Conservation (phyloP, 1,140 invertebrate genomes). For the Gryon sp. region DNA sequence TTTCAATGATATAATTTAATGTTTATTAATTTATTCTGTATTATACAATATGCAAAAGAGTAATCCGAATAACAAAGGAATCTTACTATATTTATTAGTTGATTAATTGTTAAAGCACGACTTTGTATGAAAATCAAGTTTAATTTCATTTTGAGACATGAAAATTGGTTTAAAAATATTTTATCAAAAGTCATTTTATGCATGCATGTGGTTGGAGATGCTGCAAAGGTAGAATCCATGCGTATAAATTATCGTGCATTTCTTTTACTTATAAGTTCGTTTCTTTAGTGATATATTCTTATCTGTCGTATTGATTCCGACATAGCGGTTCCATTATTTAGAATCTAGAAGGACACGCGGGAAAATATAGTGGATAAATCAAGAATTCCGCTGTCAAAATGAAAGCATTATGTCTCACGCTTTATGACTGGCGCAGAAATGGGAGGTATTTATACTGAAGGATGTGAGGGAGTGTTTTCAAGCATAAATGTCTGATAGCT, state of each 20-base stretch:
- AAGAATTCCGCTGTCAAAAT: constrained; percentile 29
- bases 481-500: neutral
- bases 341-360: constrained; percentile 17
- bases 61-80: too few species aligned
- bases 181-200: too few species aligned
- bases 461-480: neutral
- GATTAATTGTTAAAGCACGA: too few species aligned
- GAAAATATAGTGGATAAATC: constrained; percentile 40
- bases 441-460: constrained; percentile 2
- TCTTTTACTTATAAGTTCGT: constrained; percentile 28
- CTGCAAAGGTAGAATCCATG: neutral
- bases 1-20: too few species aligned
- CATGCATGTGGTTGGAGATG: neutral
- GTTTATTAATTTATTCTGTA: too few species aligned
- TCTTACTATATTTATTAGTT: too few species aligned
- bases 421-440: neutral
- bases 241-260: constrained; percentile 37
- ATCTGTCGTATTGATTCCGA: constrained; percentile 50
- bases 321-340: constrained; percentile 32
- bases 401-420: constrained; percentile 8
- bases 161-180: too few species aligned
- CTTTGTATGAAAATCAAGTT: too few species aligned
- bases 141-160: too few species aligned
- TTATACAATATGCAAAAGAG: too few species aligned
- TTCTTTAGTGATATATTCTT: constrained; percentile 24